Evolutionary conservation across 2,113 vertebrate species (phyloP).

Genomic region (Patagioenas fasciata): DNA sequence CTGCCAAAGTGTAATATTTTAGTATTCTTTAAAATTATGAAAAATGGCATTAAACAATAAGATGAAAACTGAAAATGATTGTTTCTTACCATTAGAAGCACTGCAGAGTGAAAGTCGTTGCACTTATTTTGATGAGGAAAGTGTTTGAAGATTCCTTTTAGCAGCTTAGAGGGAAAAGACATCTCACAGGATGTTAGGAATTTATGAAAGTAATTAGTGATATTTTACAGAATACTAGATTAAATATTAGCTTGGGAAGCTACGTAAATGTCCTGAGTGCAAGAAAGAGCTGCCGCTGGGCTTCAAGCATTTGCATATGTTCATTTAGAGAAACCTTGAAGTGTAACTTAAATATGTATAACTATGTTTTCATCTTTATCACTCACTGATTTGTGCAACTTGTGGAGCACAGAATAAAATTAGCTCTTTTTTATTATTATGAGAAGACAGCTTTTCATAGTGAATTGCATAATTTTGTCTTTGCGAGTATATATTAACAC

Average conservation of each 20-base stretch:
- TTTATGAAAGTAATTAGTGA: slow-evolving; percentile 27
- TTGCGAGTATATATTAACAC: not conserved
- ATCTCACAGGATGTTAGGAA: not conserved
- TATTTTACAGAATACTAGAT: slow-evolving; percentile 36
- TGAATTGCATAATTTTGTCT: not conserved
- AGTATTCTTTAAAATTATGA: not conserved
- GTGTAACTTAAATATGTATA: slow-evolving; percentile 4
- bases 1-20: not conserved
- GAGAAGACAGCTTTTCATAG: not conserved
- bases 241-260: slow-evolving; percentile 23
- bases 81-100: not conserved
- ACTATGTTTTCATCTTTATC: not conserved
- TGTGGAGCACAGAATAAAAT: not conserved
- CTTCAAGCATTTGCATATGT: slow-evolving; percentile 35
- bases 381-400: not conserved
- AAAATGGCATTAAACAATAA: not conserved
- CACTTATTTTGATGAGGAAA: not conserved
- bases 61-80: not conserved
- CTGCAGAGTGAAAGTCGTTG: not conserved
- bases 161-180: not conserved
- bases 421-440: not conserved
- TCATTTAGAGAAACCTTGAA: slow-evolving; percentile 31
- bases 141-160: not conserved
- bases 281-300: not conserved
- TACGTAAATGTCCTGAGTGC: not conserved